A percentile compares a stretch with the other conserved stretches of the same genome.
These are phyloP conservation scores for Drosophila mettleri DNA, from an alignment of 2,888 invertebrate genomes.

Conservation along the genomic window DNA sequence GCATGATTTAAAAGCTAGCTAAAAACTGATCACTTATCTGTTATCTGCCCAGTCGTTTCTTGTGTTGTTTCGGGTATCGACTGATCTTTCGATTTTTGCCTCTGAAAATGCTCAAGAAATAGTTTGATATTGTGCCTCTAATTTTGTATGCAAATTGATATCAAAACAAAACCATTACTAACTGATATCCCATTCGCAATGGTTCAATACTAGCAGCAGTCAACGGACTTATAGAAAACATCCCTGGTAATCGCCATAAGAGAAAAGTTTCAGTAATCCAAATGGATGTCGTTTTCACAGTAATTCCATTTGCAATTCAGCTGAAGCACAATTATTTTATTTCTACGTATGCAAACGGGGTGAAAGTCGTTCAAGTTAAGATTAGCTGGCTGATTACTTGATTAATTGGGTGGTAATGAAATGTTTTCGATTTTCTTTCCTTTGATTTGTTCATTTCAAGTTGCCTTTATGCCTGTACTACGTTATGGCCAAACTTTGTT, in stretches of 20 bases:
- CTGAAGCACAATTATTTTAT: not conserved
- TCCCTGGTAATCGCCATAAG: not conserved
- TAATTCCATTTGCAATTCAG: not conserved
- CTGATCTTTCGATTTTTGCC: no score
- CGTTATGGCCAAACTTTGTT: constrained; percentile 34
- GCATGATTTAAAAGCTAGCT: no score
- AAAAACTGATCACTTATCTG: no score
- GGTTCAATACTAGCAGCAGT: no score
- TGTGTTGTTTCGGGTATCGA: no score
- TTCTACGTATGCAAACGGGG: constrained; percentile 5
- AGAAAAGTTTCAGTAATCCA: not conserved
- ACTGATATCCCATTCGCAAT: no score
- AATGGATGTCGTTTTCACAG: not conserved
- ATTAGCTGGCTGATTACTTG: constrained; percentile 31
- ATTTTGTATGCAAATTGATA: no score
- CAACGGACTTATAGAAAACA: no score
- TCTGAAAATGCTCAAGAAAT: no score
- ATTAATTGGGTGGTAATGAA: constrained; percentile 34
- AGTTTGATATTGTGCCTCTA: no score
- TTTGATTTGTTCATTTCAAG: constrained; percentile 9
- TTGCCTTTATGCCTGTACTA: constrained; percentile 1
- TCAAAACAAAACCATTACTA: no score
- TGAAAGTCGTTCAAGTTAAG: constrained; percentile 3
- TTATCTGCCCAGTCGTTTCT: no score
- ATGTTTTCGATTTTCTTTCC: constrained; percentile 21